Percentiles rank a stretch among this genome's conserved stretches.
Conservation (phyloP, 2,113 vertebrate genomes). For the Cygnus buccinator region DNA sequence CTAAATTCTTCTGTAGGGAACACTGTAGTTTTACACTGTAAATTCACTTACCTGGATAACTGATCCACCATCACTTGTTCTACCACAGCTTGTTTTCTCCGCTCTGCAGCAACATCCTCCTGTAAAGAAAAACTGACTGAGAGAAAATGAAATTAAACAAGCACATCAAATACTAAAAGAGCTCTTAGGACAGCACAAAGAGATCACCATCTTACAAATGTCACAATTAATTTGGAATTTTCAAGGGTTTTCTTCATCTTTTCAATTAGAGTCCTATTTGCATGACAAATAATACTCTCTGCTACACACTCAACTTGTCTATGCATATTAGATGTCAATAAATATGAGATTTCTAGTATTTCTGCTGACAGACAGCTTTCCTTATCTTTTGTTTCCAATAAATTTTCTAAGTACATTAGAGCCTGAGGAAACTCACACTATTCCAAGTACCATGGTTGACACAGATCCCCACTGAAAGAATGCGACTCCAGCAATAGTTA, state of each 20-base stretch:
- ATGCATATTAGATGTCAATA: not conserved
- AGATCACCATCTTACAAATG: not conserved
- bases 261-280: not conserved
- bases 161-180: not conserved
- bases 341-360: not conserved
- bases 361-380: not conserved
- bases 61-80: conserved; percentile 86
- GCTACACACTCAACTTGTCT: not conserved
- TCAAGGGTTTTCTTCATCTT: not conserved
- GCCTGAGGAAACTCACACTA: not conserved
- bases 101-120: conserved; percentile 79
- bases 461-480: not conserved
- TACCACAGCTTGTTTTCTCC: conserved; percentile 78
- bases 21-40: not conserved
- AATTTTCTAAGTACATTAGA: not conserved
- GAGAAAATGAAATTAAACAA: not conserved
- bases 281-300: not conserved
- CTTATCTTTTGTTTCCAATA: not conserved
- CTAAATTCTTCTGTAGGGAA: not conserved
- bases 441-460: not conserved
- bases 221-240: not conserved
- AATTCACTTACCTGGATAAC: conserved; percentile 77
- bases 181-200: not conserved
- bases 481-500: conserved; percentile 17
- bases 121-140: conserved; percentile 53